Percentiles rank a stretch among this genome's conserved stretches.
These are phyloP conservation scores for Petrolisthes manimaculis DNA, from an alignment of 2,888 invertebrate genomes.

Conservation along the genomic window DNA sequence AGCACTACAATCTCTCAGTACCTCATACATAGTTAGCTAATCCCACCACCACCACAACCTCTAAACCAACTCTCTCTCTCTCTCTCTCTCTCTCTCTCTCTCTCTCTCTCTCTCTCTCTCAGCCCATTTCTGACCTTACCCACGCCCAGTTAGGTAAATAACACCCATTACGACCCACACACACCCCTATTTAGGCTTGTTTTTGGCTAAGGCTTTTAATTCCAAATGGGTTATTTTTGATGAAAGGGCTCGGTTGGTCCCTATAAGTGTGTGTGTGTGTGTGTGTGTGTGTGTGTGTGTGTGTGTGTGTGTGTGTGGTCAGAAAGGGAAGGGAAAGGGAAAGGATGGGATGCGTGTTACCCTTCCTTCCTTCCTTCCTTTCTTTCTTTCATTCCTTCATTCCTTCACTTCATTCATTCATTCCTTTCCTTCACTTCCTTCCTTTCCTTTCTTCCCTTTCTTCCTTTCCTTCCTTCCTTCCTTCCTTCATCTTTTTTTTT, in stretches of 20 bases:
- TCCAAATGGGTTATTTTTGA: conserved; percentile 46
- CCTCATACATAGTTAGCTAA: neutral
- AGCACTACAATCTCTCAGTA: neutral
- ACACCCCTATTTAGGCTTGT: conserved; percentile 22
- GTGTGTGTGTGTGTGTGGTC: no score
- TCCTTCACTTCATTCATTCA: neutral
- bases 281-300: neutral
- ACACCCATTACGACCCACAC: conserved; percentile 30
- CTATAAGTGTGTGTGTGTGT: conserved; percentile 4
- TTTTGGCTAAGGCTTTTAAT: conserved; percentile 45
- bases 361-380: neutral
- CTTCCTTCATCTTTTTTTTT: no score
- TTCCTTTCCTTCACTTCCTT: neutral
- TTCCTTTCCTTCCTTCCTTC: no score
- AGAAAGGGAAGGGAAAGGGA: neutral
- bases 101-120: conserved; percentile 29
- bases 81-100: conserved; percentile 18
- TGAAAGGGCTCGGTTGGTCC: neutral
- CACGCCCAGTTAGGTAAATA: conserved; percentile 32
- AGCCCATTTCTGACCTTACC: neutral
- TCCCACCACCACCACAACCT: neutral
- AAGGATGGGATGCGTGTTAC: neutral
- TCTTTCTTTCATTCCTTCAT: neutral
- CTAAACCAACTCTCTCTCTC: neutral
- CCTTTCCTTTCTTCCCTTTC: neutral